A percentile compares a stretch with the other conserved stretches of the same genome.
These are phyloP conservation scores for Cepaea nemoralis DNA, from an alignment of 1,140 invertebrate genomes.

Conservation along the genomic window DNA sequence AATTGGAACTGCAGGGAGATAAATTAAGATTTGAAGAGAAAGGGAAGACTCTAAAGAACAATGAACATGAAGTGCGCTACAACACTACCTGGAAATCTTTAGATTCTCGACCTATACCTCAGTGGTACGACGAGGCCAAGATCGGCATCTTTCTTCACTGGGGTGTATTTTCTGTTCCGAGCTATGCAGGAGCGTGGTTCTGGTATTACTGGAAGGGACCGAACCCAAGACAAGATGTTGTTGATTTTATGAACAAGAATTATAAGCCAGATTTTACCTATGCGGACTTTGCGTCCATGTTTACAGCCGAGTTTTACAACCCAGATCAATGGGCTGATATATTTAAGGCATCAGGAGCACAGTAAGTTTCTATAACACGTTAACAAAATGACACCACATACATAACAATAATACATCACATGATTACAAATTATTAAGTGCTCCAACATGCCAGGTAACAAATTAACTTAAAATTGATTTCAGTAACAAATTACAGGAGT, in stretches of 20 bases:
- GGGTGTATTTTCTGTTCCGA: slow-evolving; percentile 72
- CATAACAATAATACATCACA: no score
- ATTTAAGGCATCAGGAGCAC: slow-evolving; percentile 63
- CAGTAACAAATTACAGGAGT: no score
- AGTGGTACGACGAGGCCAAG: slow-evolving; percentile 72
- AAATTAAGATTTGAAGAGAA: no score
- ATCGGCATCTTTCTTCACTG: slow-evolving; percentile 73
- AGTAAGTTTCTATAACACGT: no score
- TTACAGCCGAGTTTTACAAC: slow-evolving; percentile 66
- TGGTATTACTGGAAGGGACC: slow-evolving; percentile 65
- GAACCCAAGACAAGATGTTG: slow-evolving; percentile 19
- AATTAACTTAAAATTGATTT: no score
- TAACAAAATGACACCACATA: no score
- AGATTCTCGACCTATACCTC: slow-evolving; percentile 69
- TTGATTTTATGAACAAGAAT: slow-evolving; percentile 65
- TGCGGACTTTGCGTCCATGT: slow-evolving; percentile 65
- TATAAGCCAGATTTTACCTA: slow-evolving; percentile 67
- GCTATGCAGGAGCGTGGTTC: slow-evolving; percentile 66
- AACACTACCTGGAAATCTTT: slow-evolving; percentile 68
- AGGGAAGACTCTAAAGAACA: no score
- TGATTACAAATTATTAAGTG: no score
- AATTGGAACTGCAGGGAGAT: no score
- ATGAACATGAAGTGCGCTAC: slow-evolving; percentile 39
- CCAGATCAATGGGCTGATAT: slow-evolving; percentile 65
- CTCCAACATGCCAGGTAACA: no score